These are phyloP conservation scores for Galerucella nymphaeae DNA, from an alignment of 2,888 invertebrate genomes.

Conservation along the genomic window DNA sequence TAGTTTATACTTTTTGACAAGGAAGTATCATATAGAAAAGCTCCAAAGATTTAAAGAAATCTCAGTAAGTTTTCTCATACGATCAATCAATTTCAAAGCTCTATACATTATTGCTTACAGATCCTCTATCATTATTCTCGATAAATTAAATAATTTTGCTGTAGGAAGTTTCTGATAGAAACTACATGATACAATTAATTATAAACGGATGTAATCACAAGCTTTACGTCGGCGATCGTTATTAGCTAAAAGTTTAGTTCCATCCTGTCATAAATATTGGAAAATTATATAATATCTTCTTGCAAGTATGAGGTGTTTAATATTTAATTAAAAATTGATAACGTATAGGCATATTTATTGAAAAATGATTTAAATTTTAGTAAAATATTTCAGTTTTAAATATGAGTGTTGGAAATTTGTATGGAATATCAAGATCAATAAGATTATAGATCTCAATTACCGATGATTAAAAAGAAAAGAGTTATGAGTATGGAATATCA, in stretches of 20 bases:
- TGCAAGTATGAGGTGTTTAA: neutral
- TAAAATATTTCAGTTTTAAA: no score
- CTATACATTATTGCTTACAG: neutral
- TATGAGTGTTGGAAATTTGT: no score
- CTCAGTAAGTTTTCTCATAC: neutral
- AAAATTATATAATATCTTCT: neutral
- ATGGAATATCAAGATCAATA: no score
- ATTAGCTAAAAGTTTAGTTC: neutral
- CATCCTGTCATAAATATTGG: slow-evolving; percentile 1
- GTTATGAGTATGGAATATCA: no score
- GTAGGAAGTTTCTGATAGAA: neutral
- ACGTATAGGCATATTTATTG: no score
- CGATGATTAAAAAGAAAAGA: no score
- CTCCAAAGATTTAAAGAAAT: no score
- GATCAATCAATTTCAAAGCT: neutral
- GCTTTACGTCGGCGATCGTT: slow-evolving; percentile 4
- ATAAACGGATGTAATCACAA: slow-evolving; percentile 1
- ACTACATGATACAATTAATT: slow-evolving; percentile 2
- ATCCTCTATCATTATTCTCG: neutral
- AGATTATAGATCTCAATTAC: no score
- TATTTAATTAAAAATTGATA: neutral
- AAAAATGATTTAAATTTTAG: no score
- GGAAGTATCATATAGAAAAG: no score
- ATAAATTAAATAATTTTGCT: neutral
- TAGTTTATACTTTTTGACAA: no score